Conservation (phyloP, 2,113 vertebrate genomes). For the Eulacestoma nigropectus region DNA sequence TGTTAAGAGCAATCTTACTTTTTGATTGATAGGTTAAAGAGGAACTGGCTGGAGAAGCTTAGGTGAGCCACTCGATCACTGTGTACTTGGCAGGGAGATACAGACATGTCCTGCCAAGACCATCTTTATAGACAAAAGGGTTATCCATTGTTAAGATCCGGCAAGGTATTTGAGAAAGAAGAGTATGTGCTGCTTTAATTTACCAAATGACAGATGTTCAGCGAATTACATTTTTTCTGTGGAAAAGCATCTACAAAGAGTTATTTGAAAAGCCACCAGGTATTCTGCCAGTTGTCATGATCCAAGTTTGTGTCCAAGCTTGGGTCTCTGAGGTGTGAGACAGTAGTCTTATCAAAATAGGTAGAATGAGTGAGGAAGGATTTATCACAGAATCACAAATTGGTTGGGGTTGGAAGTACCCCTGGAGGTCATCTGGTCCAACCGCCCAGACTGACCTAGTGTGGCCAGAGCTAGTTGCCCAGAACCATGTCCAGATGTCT, state of each 20-base stretch:
- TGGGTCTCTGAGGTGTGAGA: not conserved
- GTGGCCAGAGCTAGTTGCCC: not conserved
- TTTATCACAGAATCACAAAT: not conserved
- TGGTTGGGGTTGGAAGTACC: not conserved
- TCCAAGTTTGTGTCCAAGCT: not conserved
- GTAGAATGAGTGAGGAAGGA: not conserved
- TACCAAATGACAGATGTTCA: not conserved
- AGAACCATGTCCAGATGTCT: not conserved
- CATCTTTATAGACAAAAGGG: not conserved
- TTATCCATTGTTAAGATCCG: not conserved
- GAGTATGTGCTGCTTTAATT: not conserved
- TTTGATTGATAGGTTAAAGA: not conserved
- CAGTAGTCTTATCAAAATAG: not conserved
- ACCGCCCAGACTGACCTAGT: accelerated
- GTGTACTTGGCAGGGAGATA: not conserved
- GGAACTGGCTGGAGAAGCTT: not conserved
- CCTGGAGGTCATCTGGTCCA: not conserved
- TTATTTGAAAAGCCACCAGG: not conserved
- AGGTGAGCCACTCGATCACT: not conserved
- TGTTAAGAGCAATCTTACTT: not conserved
- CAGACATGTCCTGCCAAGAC: not conserved
- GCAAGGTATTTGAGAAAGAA: not conserved
- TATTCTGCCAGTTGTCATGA: not conserved
- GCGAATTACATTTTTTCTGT: not conserved
- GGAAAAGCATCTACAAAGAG: not conserved